These are phyloP conservation scores for Arctopsyche grandis DNA, from an alignment of 1,140 invertebrate species.

Conservation along the genomic window DNA sequence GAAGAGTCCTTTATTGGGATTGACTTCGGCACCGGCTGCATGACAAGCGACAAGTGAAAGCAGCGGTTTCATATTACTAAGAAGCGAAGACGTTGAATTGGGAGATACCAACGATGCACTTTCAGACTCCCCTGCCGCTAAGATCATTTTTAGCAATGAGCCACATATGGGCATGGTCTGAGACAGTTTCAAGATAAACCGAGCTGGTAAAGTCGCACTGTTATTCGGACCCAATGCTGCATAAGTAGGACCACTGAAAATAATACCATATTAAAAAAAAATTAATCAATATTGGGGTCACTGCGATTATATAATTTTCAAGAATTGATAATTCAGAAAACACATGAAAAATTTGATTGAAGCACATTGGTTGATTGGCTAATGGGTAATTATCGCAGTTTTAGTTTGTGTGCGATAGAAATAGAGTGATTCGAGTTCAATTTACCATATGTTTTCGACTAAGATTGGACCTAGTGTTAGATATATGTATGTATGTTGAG, in stretches of 20 bases:
- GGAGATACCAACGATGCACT: conserved; percentile 68
- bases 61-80: conserved; percentile 65
- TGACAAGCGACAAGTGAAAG: conserved; percentile 81
- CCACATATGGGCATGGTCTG: conserved; percentile 88
- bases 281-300: neutral
- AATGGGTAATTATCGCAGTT: too few species aligned
- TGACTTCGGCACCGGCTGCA: conserved; percentile 70
- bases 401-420: too few species aligned
- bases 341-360: too few species aligned
- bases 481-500: neutral
- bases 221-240: conserved; percentile 82
- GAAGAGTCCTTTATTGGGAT: conserved; percentile 78
- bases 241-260: conserved; percentile 78
- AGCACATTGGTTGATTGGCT: too few species aligned
- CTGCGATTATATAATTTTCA: conserved; percentile 9
- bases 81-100: conserved; percentile 65
- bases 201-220: conserved; percentile 88
- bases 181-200: conserved; percentile 87
- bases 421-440: too few species aligned
- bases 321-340: too few species aligned
- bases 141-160: conserved; percentile 75
- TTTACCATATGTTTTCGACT: too few species aligned
- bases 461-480: too few species aligned
- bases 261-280: conserved; percentile 40
- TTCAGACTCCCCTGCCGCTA: conserved; percentile 67